Evolutionary conservation across 2,797 vertebrate genomes (phyloP), one percentile per base, ranked within the genome.

Genomic region (Lacerta viridis): DNA sequence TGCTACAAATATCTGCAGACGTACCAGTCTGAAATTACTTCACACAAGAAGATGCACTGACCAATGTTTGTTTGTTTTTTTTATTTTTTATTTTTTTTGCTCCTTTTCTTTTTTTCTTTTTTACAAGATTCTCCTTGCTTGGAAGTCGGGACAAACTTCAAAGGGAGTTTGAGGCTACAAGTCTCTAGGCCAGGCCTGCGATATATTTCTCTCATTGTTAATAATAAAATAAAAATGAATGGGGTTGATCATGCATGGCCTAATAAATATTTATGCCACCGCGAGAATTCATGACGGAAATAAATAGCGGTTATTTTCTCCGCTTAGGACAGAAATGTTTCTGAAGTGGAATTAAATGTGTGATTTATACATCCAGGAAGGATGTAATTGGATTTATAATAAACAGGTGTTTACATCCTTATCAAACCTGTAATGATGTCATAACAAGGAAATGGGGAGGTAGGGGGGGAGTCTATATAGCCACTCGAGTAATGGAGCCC

Each of bases 391-490:
- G 90, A 90, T 90, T 90, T 85, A 87, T 90, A 90, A 88, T 90
- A 90, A 90, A 90, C 90, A 90, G 90, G 90, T 90, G 90, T 88
- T 90, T 90, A 90, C 86, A 85, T 90, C 86, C 83, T 90, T 90
- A 90, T 90, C 90, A 82, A 76, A 71, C 39, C 33, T 13, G 72
- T 88, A 90, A 90, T 90, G 90, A 90, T 90, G 90, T 90, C 90
- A 88, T 85, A 85, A 90, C 86, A 85, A 77, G 86, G 83, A 29
- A 80, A 13, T 2, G 25, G 59, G 61, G 59, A 69, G 18, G 78
- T 1, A 33, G 80, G 27, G 61, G 72, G 25, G n/a, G 10, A n/a
- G 9, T 46, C 77, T 74, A 36, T 20, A 8, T 20, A 8, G 33
- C 39, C 18, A 10, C 55, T 1, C n/a, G 5, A 5, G 71, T 50